Percentiles rank a stretch among this genome's conserved stretches.
Conservation (phyloP, 2,113 vertebrate species). For the Urocolius indicus region DNA sequence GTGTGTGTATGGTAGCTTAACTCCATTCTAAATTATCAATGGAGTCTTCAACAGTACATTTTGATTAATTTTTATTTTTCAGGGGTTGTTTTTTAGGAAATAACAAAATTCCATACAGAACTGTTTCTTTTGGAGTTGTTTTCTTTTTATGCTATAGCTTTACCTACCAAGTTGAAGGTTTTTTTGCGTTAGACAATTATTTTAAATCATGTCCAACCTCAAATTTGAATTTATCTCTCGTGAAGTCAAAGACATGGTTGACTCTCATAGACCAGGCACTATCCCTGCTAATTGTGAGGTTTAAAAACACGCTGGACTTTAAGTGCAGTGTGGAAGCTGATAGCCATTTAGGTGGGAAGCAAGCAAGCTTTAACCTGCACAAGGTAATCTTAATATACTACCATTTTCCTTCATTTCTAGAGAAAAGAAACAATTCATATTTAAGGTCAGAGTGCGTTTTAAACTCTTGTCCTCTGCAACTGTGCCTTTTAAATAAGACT, state of each 20-base stretch:
- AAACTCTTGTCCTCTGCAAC: background rate
- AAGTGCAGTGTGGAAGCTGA: background rate
- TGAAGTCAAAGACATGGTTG: background rate
- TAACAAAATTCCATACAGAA: background rate
- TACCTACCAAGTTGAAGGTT: background rate
- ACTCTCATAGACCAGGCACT: background rate
- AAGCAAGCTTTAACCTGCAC: background rate
- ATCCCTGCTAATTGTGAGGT: background rate
- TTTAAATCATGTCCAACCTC: background rate
- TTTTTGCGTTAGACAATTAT: background rate
- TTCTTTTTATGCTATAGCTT: background rate
- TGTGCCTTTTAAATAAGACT: background rate
- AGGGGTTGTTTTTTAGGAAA: background rate
- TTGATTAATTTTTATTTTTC: background rate
- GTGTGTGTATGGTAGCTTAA: background rate
- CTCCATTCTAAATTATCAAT: background rate
- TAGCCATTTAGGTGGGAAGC: background rate
- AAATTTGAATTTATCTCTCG: background rate
- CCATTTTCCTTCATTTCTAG: background rate
- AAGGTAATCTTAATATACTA: background rate
- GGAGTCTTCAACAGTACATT: background rate
- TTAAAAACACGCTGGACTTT: background rate
- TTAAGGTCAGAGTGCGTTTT: background rate
- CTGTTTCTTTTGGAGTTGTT: background rate
- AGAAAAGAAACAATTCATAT: background rate